Evolutionary conservation across 2,888 invertebrate genomes (phyloP), one percentile per base, ranked within the genome.

Genomic region (Eupithecia subumbrata): DNA sequence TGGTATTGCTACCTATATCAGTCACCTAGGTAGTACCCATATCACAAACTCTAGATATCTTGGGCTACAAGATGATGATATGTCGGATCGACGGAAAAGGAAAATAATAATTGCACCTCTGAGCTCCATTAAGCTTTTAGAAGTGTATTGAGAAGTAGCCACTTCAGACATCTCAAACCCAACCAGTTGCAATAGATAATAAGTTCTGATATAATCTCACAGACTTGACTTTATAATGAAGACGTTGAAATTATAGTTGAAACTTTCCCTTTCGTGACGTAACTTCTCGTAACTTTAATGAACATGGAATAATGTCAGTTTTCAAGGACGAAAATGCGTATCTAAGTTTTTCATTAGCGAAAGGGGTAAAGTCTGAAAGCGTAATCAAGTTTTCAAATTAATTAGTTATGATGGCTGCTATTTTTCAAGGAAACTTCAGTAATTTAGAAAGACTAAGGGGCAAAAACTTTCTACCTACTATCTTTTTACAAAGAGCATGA

Each of bases 171-270:
- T 3, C 22, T 64, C 18, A 34, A 34, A n/a, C 52, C 52, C n/a
- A 56, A 4, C 3, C 9, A 18, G 18, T n/a, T 52, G 34, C 66
- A 11, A 22, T 45, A 68, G 25, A 40, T 0, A 43, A 3, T 12
- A 68, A 16, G 52, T 22, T 37, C 73, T 79, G 22, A 40, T 73
- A 52, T 64, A 63, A 34, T 56, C 60, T 68, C 18, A 40, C 45
- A 73, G 40, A 66, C 80, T 79, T 80, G 82, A 83, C 79, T 83
- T 79, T 81, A 79, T 80, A 74, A 69, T 73, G 48, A 66, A 75
- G 4, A 75, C 76, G 66, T 12, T 72, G 40, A 78, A 80, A 77
- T 79, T 80, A 78, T 74, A 74, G 60, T 71, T 69, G 34, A 60
- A 79, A 80, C 73, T 80, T 81, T 75, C 80, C 76, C 73, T 80